Conservation (phyloP, 2,113 vertebrate species). For the Dendrocopos noguchii region DNA sequence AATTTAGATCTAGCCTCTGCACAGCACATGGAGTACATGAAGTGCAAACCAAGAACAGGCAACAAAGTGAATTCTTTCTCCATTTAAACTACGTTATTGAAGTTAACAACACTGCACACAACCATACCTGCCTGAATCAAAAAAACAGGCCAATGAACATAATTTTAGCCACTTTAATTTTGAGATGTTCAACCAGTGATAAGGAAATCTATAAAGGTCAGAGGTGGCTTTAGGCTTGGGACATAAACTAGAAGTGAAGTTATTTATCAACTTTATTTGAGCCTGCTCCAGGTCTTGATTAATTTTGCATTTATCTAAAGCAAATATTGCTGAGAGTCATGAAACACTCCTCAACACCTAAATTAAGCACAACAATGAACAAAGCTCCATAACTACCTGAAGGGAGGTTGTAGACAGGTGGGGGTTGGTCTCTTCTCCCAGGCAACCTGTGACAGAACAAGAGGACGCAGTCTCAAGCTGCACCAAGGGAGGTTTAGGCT, state of each 20-base stretch:
- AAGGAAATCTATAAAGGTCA: neutral
- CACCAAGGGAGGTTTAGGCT: too few relatives aligned
- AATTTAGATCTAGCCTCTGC: conserved; percentile 18
- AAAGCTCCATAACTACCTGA: neutral
- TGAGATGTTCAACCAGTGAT: neutral
- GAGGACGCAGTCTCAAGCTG: too few relatives aligned
- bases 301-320: neutral
- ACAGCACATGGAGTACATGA: rapidly evolving
- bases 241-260: neutral
- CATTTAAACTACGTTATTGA: neutral
- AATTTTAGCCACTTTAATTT: neutral
- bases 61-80: neutral
- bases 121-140: neutral
- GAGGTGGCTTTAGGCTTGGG: neutral
- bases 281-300: neutral
- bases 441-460: too few relatives aligned
- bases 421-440: too few relatives aligned
- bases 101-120: neutral
- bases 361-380: neutral
- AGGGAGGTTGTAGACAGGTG: too few relatives aligned
- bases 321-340: neutral
- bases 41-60: neutral
- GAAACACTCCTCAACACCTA: neutral
- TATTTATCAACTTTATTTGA: neutral
- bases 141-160: neutral